Evolutionary conservation across 2,113 vertebrate genomes (phyloP), one percentile per base, ranked within the genome.

Genomic region (Oenanthe oenanthe): DNA sequence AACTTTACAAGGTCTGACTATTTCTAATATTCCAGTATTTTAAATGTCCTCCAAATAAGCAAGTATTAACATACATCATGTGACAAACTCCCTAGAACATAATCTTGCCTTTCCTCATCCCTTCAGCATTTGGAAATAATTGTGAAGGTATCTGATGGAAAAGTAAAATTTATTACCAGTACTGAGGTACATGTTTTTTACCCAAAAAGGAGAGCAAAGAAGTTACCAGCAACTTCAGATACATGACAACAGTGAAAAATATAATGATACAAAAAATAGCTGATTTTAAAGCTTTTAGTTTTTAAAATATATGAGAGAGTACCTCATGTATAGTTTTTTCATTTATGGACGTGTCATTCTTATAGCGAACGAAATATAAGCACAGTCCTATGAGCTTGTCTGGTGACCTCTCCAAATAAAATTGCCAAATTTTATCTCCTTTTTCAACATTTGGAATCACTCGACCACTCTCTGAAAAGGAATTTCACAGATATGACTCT

Each of bases 381-480:
- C 98, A 99, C 10, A 97, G 22, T 75, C 98, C 98, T 68, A 7
- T 17, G 14, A 98, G 93, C 81, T 92, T 95, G 7, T 97, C 92
- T 4, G 97, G 97, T 54, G 97, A 68, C 26, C 18, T 83, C 42
- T 98, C 97, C 84, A 98, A 13, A 42, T 98, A 98, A 6, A 99
- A 50, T 73, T 96, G 98, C 94, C 97, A 95, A 75, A 98, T 95
- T 96, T 97, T 98, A 21, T 48, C 78, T 65, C 97, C 98, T 98
- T 98, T 98, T 76, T 45, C 38, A 91, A 75, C 50, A 89, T 96
- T 98, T 73, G 97, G 86, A 94, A 98, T 96, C 80, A 79, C 56
- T 51, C 98, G 98, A 57, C 98, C 98, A 96, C 98, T 98, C 63
- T 99, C 98, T 99, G 97, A 89, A 98, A 98, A 96, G 29, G 40